phyloP scores from a whole-genome alignment of 2,797 vertebrate species.

The Sebastes oblongus region DNA sequence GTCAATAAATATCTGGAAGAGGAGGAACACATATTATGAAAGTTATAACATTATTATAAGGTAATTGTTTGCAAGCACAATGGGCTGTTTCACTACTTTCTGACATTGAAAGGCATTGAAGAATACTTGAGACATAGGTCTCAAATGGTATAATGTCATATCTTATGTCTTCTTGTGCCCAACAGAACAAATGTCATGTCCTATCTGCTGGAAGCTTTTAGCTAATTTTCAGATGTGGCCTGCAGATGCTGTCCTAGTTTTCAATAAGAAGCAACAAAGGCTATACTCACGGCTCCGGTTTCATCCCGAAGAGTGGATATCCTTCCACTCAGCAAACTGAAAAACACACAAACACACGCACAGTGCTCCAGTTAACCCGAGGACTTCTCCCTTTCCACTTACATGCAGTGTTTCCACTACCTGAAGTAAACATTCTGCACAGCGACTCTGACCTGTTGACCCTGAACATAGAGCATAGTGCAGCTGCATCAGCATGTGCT shows the following conservation, averaged over 20 bases:
- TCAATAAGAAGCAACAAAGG: constrained; percentile 27
- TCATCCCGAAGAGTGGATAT: constrained; percentile 98
- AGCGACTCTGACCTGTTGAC: background rate
- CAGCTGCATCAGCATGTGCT: background rate
- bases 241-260: constrained; percentile 17
- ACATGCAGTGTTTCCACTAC: background rate
- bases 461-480: background rate
- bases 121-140: no score
- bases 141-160: background rate
- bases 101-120: no score
- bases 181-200: constrained; percentile 4
- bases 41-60: background rate
- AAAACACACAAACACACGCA: constrained; percentile 50
- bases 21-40: constrained; percentile 12
- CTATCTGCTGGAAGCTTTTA: background rate
- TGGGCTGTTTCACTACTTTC: background rate
- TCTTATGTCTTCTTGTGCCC: background rate
- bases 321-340: constrained; percentile 97
- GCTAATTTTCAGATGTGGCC: background rate
- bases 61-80: background rate
- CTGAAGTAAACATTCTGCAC: background rate
- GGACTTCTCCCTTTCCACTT: constrained; percentile 42
- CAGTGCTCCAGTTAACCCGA: constrained; percentile 22
- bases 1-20: constrained; percentile 97
- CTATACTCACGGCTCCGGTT: constrained; percentile 97